phyloP scores from a whole-genome alignment of 2,113 vertebrate genomes.

The Sinocyclocheilus maitianheensis region DNA sequence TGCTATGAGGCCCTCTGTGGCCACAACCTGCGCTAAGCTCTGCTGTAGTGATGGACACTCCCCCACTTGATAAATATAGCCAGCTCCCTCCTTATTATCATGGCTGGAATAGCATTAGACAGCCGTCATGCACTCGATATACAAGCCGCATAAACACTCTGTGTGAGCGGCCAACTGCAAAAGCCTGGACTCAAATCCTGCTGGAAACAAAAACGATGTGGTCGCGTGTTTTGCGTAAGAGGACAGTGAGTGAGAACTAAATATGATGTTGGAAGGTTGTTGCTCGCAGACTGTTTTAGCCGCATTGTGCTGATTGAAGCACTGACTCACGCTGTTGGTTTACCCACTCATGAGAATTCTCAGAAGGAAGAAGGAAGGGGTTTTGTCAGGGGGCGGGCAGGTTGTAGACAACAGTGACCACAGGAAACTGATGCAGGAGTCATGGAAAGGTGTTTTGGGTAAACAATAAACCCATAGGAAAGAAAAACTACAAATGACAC shows the following conservation, averaged over 20 bases:
- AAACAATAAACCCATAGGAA: conserved; percentile 13
- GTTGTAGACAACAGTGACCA: conserved; percentile 52
- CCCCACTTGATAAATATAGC: conserved; percentile 73
- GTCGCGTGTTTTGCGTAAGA: conserved; percentile 61
- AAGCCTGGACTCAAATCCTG: conserved; percentile 54
- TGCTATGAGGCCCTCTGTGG: conserved; percentile 38
- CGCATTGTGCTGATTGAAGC: conserved; percentile 63
- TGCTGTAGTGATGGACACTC: conserved; percentile 69
- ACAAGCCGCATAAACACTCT: conserved; percentile 74
- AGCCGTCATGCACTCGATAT: conserved; percentile 74
- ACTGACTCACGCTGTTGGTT: conserved; percentile 70
- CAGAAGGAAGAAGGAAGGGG: conserved; percentile 59
- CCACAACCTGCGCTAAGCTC: conserved; percentile 38
- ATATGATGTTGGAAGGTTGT: conserved; percentile 48
- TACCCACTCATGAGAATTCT: conserved; percentile 59
- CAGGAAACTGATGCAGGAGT: conserved; percentile 52
- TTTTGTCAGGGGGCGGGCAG: conserved; percentile 60
- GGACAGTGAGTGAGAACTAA: conserved; percentile 56
- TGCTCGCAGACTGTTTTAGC: conserved; percentile 58
- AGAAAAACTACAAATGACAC: background rate
- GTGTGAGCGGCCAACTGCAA: conserved; percentile 68
- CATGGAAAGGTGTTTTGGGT: conserved; percentile 47
- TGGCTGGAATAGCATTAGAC: conserved; percentile 71
- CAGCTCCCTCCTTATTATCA: conserved; percentile 74
- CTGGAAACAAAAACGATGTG: conserved; percentile 52